These are phyloP conservation scores for Sepiola atlantica DNA, from an alignment of 2,888 invertebrate genomes.

Conservation along the genomic window DNA sequence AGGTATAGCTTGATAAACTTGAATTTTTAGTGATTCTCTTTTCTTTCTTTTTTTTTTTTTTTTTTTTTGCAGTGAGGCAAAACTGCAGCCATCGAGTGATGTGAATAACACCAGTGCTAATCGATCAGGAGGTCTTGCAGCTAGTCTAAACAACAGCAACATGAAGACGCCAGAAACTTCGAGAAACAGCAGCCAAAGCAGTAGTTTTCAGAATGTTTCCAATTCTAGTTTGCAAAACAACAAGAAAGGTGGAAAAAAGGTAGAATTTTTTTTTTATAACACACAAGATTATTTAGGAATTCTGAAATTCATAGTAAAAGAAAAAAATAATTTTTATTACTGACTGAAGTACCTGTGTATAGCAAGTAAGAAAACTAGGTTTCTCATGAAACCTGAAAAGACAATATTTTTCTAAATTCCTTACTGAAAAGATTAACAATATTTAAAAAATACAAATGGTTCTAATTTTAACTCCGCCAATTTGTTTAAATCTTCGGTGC, in stretches of 20 bases:
- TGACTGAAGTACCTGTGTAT: too few relatives aligned
- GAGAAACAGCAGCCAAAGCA: neutral
- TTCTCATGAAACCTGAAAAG: too few relatives aligned
- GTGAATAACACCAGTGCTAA: neutral
- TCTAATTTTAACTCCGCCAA: too few relatives aligned
- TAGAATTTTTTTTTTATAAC: neutral
- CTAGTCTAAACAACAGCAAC: neutral
- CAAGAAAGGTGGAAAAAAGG: neutral
- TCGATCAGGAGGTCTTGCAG: neutral
- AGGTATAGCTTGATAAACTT: too few relatives aligned
- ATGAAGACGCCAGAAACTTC: slow-evolving; percentile 24
- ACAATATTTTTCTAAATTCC: too few relatives aligned
- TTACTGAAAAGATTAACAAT: too few relatives aligned
- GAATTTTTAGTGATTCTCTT: neutral
- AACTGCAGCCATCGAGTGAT: neutral
- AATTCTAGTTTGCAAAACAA: slow-evolving; percentile 41
- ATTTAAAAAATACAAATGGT: too few relatives aligned
- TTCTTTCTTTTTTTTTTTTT: neutral
- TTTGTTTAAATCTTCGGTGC: too few relatives aligned
- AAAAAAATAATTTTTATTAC: too few relatives aligned
- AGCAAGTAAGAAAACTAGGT: too few relatives aligned
- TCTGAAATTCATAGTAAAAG: too few relatives aligned
- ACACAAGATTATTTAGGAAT: too few relatives aligned
- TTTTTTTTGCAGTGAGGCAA: neutral
- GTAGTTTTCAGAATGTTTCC: neutral